Evolutionary conservation across 1,140 invertebrate genomes (phyloP).

Genomic region (Bombus superbus): DNA sequence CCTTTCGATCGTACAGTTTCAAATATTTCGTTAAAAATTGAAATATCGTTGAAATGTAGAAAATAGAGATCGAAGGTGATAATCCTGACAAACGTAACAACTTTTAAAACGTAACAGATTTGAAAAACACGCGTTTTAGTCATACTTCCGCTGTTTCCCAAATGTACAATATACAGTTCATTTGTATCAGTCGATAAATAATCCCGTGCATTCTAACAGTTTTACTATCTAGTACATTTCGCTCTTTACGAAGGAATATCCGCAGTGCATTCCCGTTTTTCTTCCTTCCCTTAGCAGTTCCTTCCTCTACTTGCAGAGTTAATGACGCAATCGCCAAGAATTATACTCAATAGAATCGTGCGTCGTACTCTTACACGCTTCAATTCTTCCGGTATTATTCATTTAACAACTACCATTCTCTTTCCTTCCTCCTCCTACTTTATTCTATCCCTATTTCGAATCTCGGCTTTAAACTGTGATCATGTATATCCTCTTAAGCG

Average conservation of each 20-base stretch:
- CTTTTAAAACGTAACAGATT: background rate
- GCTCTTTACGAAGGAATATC: constrained; percentile 46
- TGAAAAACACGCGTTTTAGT: background rate
- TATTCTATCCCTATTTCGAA: constrained; percentile 33
- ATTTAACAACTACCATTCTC: constrained; percentile 71
- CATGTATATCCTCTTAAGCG: background rate
- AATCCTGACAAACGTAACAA: background rate
- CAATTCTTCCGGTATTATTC: constrained; percentile 74
- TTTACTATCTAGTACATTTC: constrained; percentile 50
- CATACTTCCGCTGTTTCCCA: background rate
- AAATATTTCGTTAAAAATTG: background rate
- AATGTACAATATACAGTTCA: background rate
- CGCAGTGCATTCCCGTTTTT: background rate
- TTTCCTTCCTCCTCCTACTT: background rate
- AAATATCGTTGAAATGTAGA: no score
- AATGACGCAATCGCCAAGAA: constrained; percentile 72
- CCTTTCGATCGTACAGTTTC: background rate
- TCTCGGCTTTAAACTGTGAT: constrained; percentile 18
- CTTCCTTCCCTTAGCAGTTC: constrained; percentile 17
- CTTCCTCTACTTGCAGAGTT: constrained; percentile 55
- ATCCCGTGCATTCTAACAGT: constrained; percentile 35
- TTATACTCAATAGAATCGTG: constrained; percentile 70
- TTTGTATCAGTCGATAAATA: constrained; percentile 50
- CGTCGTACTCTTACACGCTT: constrained; percentile 67
- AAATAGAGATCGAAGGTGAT: background rate